Base-by-base conservation (phyloP, 2,888 invertebrate species). In the Ennomos quercinarius region DNA sequence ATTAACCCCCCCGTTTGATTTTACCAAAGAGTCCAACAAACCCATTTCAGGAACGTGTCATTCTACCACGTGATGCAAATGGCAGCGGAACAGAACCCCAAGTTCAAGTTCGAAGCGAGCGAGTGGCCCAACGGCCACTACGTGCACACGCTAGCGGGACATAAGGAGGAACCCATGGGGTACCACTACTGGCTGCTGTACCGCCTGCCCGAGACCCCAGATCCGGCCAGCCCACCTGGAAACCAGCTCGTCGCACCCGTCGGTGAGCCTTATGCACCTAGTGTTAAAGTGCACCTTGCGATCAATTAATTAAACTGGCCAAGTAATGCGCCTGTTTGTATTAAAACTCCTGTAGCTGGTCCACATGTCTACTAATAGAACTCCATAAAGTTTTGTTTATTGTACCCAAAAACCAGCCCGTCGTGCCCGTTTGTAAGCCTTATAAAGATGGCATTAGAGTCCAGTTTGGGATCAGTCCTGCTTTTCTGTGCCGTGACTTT, bases 111-210 rank as follows among this genome's bases (percentile, higher is more conserved):
- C 80, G 95, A 95, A 67, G 97, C 97, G 0, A 95, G 97, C 70
- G 96, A 97, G 80, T 98, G 98, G 98, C 97, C 98, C 1, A 98
- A 97, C 80, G 98, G 98, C 0, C 97, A 98, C 83, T 98, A 98
- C 83, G 97, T 98, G 27, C 97, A 98, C 85, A 97, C 97, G 0
- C 91, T 98, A 67, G 96, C 95, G 0, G 96, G 96, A 0, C 95
- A 95, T 78, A 95, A 95, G 80, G 96, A 97, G 78, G 96, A 96
- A 76, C 96, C 96, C 0, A 95, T 96, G 94, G 95, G 97, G 47
- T 98, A 97, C 84, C 96, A 97, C 81, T 98, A 97, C 87, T 98
- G 98, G 98, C 88, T 98, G 71, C 93, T 98, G 70, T 98, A 97
- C 88, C 95, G 96, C 73, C 93, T 98, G 76, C 95, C 96, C 0